These are phyloP conservation scores for Myotis davidii DNA, from an alignment of 2,113 vertebrate species.

Conservation along the genomic window DNA sequence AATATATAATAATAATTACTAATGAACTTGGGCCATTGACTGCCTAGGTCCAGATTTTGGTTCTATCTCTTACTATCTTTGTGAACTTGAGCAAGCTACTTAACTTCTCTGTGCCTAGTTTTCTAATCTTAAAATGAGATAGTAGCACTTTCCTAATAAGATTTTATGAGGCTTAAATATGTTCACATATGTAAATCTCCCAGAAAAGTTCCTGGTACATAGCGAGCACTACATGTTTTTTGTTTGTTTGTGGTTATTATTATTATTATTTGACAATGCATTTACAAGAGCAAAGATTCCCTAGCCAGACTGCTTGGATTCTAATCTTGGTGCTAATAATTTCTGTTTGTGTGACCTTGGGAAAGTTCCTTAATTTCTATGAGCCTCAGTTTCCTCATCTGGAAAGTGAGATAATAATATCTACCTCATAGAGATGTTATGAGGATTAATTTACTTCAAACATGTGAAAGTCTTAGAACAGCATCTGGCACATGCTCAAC, in stretches of 20 bases:
- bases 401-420: not conserved
- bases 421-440: not conserved
- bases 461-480: not conserved
- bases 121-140: not conserved
- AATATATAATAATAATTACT: not conserved
- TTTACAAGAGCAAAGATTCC: not conserved
- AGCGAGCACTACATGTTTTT: not conserved
- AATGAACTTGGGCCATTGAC: not conserved
- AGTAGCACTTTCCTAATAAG: not conserved
- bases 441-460: not conserved
- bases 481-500: not conserved
- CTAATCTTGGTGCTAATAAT: not conserved
- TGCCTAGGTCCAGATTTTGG: not conserved
- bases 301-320: not conserved
- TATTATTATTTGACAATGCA: not conserved
- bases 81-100: not conserved
- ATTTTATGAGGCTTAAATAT: not conserved
- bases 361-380: not conserved
- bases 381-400: not conserved
- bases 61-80: slow-evolving; percentile 1
- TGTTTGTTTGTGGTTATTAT: not conserved
- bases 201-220: not conserved
- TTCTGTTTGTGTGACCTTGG: not conserved
- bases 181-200: not conserved
- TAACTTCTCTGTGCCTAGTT: not conserved